phyloP scores from a whole-genome alignment of 2,888 invertebrate species.

The Ophioninae sp. region DNA sequence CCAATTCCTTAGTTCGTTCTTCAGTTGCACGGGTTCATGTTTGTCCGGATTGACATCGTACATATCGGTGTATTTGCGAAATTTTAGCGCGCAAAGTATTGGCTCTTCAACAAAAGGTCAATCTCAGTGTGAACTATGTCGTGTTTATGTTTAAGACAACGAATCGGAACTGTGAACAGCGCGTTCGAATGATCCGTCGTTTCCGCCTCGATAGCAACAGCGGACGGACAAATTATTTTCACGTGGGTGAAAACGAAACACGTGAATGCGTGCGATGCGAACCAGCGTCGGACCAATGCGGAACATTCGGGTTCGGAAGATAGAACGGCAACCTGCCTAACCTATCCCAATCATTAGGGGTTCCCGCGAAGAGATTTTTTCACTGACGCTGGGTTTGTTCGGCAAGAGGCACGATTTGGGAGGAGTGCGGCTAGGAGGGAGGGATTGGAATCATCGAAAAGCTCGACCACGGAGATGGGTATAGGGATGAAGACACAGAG shows the following conservation, averaged over 20 bases:
- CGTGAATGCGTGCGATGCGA: slow-evolving; percentile 35
- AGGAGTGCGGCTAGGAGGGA: slow-evolving; percentile 29
- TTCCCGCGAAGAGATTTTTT: slow-evolving; percentile 66
- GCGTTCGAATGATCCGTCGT: background rate
- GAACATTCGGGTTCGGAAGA: slow-evolving; percentile 66
- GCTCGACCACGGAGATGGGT: slow-evolving; percentile 57
- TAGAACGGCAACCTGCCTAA: slow-evolving; percentile 72
- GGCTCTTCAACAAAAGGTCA: background rate
- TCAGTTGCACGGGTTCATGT: too few species aligned
- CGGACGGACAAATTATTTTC: slow-evolving; percentile 24
- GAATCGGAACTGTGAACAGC: background rate
- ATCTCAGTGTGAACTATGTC: background rate
- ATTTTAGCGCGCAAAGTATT: background rate
- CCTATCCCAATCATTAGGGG: slow-evolving; percentile 77
- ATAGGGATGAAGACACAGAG: slow-evolving; percentile 57
- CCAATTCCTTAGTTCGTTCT: too few species aligned
- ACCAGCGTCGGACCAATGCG: slow-evolving; percentile 46
- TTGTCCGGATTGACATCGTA: too few species aligned
- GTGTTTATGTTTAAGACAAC: background rate
- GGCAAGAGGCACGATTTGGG: slow-evolving; percentile 33
- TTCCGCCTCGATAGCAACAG: slow-evolving; percentile 48
- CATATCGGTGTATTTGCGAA: too few species aligned
- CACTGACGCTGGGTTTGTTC: slow-evolving; percentile 40
- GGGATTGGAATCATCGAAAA: slow-evolving; percentile 72
- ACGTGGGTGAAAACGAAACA: slow-evolving; percentile 30